These are phyloP conservation scores for Willowsia nigromaculata DNA, from an alignment of 2,888 invertebrate genomes.

Conservation along the genomic window DNA sequence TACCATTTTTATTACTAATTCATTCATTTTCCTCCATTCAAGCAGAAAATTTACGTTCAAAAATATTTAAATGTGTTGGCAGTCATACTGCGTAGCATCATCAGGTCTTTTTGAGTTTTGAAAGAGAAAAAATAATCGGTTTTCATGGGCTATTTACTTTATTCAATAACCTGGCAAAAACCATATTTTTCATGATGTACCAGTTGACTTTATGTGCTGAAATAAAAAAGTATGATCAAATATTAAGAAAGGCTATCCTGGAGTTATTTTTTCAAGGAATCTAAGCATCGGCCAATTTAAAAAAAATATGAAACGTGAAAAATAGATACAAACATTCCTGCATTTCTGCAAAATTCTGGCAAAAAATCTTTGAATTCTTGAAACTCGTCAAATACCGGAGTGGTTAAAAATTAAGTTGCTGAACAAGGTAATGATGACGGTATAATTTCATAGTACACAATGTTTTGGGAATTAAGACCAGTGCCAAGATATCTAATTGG, in stretches of 20 bases:
- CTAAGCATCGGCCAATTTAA: neutral
- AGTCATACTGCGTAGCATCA: neutral
- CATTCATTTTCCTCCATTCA: conserved; percentile 38
- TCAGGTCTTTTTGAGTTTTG: neutral
- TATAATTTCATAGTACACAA: too few species aligned
- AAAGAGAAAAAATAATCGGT: neutral
- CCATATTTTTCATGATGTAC: neutral
- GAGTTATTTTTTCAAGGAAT: neutral
- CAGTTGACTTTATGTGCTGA: neutral
- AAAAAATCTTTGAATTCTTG: neutral
- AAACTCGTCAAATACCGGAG: neutral
- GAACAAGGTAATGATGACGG: too few species aligned
- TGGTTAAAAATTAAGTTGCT: too few species aligned
- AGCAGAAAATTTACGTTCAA: neutral
- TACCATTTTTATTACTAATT: conserved; percentile 54
- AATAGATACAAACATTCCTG: neutral
- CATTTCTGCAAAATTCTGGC: neutral
- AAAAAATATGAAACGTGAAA: neutral
- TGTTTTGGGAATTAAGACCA: too few species aligned
- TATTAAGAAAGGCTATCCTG: neutral
- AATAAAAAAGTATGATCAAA: neutral
- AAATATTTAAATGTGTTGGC: neutral
- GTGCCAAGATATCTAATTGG: too few species aligned
- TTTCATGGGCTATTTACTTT: neutral
- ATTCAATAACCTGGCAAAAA: neutral